Evolutionary conservation across 1,140 invertebrate genomes (phyloP).

Genomic region (Tetragonula clypearis): DNA sequence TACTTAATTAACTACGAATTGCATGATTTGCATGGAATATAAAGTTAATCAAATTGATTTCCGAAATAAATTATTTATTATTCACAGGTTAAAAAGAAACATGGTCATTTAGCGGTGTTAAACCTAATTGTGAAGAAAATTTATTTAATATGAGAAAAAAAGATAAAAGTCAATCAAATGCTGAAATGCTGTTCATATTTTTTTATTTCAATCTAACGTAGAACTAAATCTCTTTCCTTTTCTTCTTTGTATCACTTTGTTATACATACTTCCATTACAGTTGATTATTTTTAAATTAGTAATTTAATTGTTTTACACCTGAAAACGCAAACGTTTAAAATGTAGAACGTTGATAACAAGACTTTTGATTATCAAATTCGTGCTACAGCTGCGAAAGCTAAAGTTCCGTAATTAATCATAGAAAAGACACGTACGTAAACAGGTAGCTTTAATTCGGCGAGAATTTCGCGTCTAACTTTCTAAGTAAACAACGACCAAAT

Average conservation of each 20-base stretch:
- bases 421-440: neutral
- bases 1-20: too few relatives aligned
- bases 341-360: neutral
- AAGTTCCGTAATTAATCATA: neutral
- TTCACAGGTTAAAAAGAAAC: too few relatives aligned
- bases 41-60: too few relatives aligned
- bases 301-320: neutral
- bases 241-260: neutral
- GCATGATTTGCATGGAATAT: too few relatives aligned
- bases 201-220: too few relatives aligned
- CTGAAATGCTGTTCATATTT: too few relatives aligned
- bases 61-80: too few relatives aligned
- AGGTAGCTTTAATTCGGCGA: neutral
- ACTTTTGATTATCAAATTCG: constrained; percentile 5
- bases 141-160: too few relatives aligned
- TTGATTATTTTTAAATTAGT: neutral
- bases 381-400: neutral
- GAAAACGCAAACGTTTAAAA: neutral
- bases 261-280: neutral
- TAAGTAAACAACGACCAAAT: neutral
- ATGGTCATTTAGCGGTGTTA: too few relatives aligned
- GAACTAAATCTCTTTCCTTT: neutral
- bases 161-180: too few relatives aligned
- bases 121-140: too few relatives aligned
- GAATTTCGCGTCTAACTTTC: constrained; percentile 20